Evolutionary conservation across 1,140 invertebrate genomes (phyloP), one percentile per base, ranked within the genome.

Genomic region (Subanguina moxae): DNA sequence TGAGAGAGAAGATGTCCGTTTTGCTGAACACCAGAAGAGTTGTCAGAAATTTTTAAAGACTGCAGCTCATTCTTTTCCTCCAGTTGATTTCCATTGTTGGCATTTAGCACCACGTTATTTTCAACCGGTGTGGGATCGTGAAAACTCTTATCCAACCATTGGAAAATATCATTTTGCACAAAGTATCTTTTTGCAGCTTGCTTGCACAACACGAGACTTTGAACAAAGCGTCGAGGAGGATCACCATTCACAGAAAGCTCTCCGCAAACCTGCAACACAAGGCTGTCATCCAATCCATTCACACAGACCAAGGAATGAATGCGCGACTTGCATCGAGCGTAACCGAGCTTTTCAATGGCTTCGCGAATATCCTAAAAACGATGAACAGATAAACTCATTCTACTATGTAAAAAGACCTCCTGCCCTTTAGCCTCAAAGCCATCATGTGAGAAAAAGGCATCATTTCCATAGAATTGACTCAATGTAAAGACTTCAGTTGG

Each of bases 251-350:
- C 42, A 21, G 69, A 30, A 57, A 71, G 13, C n/a, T 71, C 69
- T 52, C 69, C 69, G 30, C 69, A 71, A 63, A 71, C 69, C 52
- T 71, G 69, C 23, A 71, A 46, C 30, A 71, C 57, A 17, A 45
- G 38, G 27, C 58, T 28, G 21, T 68, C 46, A 42, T 71, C 62
- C 9, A 25, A 32, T 15, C 32, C 28, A 45, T 21, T 11, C 45
- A 25, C 17, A 43, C 69, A 43, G 42, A 27, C 71, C 27, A 71
- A 28, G 23, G 69, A 71, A 21, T 71, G 62, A 25, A 71, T 48
- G 19, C 69, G 69, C 0, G 69, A 38, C 43, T 71, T 71, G 27
- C 67, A 71, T 27, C 70, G 43, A 19, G 32, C 69, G 48, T 62
- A 71, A n/a, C 45, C 48, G 48, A 70, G 30, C 19, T 58, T 45